Conservation (phyloP, 53 echinoderm and acorn worm genomes). For the Hippasteria phrygiana region DNA sequence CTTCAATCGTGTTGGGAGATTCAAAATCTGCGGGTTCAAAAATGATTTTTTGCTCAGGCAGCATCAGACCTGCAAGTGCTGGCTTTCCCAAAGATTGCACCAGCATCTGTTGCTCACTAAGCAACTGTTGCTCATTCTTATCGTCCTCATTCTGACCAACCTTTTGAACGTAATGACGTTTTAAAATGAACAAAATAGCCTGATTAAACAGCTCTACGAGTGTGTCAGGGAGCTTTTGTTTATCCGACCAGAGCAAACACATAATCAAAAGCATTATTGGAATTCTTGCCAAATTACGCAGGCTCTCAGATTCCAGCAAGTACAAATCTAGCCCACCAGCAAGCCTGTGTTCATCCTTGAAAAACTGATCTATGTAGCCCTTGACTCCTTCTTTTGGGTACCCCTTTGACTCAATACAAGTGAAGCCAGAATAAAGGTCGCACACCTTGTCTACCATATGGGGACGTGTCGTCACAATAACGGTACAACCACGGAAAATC, state of each 20-base stretch:
- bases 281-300: conserved; percentile 13
- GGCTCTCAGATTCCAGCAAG: not conserved
- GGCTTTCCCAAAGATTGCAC: not conserved
- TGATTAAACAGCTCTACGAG: conserved; percentile 19
- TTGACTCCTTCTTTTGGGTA: conserved; percentile 21
- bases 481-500: conserved; percentile 36
- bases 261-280: conserved; percentile 39
- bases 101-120: too few relatives aligned
- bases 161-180: conserved; percentile 6
- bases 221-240: conserved; percentile 29
- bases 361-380: conserved; percentile 50
- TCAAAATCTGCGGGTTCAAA: not conserved
- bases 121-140: not conserved
- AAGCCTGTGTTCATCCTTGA: not conserved
- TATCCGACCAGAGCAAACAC: conserved; percentile 19
- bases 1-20: not conserved
- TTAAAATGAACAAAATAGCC: conserved; percentile 4
- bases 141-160: not conserved
- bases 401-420: not conserved
- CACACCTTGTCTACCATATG: conserved; percentile 23
- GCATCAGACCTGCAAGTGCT: conserved; percentile 23
- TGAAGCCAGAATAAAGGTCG: not conserved
- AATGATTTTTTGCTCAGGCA: not conserved
- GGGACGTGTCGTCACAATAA: conserved; percentile 57
- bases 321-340: not conserved